Evolutionary conservation across 2,888 invertebrate genomes (phyloP), one percentile per base, ranked within the genome.

Genomic region (Scelioninae gen. 1): DNA sequence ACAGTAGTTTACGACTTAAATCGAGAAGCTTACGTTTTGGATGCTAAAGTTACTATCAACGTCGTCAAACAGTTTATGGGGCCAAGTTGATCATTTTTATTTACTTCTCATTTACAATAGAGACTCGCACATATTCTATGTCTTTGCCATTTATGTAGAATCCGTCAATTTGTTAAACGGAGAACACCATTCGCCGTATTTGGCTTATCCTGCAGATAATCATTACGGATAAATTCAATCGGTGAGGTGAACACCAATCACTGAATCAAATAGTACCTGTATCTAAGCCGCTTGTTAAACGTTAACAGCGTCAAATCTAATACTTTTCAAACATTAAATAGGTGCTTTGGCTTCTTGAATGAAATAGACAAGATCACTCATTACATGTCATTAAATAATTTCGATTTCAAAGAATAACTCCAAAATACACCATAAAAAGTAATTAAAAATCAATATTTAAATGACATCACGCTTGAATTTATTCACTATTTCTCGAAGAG

Each of bases 1-100:
- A 53, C 10, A 11, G 51, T 34, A 45, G 62, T 62, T 72, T 72
- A 72, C 43, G 71, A 62, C 15, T 31, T 51, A 62, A 72, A 72
- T 72, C 58, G 71, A 40, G 47, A 5, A 43, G 72, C 62, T 72
- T 62, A 63, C 74, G 56, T 55, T 75, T 75, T 65, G 38, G 47
- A 65, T 47, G 47, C 34, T 29, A 32, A 75, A 75, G 56, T 74
- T 75, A 75, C 51, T 65, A 56, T 45, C 56, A 23, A 9, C 29
- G 65, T 56, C 65, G 23, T 65, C 65, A 65, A 75, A 65, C 29
- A 56, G 47, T 75, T 75, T 75, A 75, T 56, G 47, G 34, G 32
- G 34, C 11, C 7, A 16, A 23, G 45, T 74, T 55, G 51, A 74
- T 63, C 63, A 74, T 74, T 63, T 74, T 74, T 63, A 63, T 74